Evolutionary conservation across 2,888 invertebrate species (phyloP).

Genomic region (Neria commutata): DNA sequence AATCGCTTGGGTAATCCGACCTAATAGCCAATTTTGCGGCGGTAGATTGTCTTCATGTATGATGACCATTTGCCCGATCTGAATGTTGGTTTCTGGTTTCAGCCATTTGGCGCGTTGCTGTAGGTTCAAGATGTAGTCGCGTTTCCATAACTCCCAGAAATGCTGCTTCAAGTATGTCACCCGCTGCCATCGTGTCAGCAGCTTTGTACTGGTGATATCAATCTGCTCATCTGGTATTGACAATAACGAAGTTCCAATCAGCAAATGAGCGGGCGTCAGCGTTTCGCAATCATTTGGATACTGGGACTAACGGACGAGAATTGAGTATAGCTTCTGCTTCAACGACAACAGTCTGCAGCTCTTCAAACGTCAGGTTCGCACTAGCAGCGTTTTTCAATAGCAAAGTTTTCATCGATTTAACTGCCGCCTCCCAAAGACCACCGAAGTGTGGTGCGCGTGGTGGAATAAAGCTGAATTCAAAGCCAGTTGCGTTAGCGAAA

Average conservation of each 20-base stretch:
- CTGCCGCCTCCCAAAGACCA: conserved; percentile 31
- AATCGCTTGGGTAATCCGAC: conserved; percentile 2
- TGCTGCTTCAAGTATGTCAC: conserved; percentile 25
- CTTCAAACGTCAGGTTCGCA: conserved; percentile 25
- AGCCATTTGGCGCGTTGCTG: conserved; percentile 24
- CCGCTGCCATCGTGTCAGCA: conserved; percentile 23
- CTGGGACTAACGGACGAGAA: conserved; percentile 31
- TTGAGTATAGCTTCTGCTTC: conserved; percentile 37
- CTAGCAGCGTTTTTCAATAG: conserved; percentile 23
- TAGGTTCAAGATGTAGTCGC: conserved; percentile 24
- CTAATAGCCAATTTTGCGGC: conserved; percentile 28
- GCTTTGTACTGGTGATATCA: conserved; percentile 9
- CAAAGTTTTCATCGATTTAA: conserved; percentile 30
- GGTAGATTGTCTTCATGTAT: conserved; percentile 29
- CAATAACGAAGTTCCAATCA: conserved; percentile 27
- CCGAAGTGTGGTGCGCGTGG: conserved; percentile 29
- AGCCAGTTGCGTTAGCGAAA: conserved; percentile 1
- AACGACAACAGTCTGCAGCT: conserved; percentile 28
- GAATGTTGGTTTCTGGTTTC: conserved; percentile 16
- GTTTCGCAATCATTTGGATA: conserved; percentile 32
- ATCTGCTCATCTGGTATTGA: conserved; percentile 18
- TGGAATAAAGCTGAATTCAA: conserved; percentile 26
- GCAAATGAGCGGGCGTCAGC: conserved; percentile 28
- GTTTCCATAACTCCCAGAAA: conserved; percentile 26
- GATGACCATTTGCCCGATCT: conserved; percentile 24